Evolutionary conservation across 2,888 invertebrate species (phyloP).

Genomic region (Rhaphigaster nebulosa): DNA sequence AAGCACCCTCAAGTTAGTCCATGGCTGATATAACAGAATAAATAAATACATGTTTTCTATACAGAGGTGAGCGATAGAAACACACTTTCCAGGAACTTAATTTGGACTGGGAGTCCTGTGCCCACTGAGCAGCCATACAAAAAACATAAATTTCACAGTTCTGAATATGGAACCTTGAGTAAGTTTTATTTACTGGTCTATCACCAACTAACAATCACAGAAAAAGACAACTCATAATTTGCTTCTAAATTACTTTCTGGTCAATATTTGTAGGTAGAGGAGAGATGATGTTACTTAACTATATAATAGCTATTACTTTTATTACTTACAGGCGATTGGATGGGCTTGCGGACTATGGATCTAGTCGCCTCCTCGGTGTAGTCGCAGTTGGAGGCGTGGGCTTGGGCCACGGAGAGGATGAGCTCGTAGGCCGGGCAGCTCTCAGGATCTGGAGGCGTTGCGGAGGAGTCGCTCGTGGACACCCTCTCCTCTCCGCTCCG

Average conservation of each 20-base stretch:
- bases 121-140: no score
- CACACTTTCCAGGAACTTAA: no score
- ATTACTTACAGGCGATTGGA: conserved; percentile 73
- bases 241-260: neutral
- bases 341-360: conserved; percentile 78
- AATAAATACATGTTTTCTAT: no score
- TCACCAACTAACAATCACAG: no score
- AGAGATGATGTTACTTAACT: neutral
- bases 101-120: no score
- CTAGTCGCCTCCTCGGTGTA: conserved; percentile 88
- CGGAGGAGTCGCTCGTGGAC: conserved; percentile 65
- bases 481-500: conserved; percentile 72
- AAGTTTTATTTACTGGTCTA: no score
- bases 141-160: no score
- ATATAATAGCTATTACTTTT: neutral
- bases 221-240: no score
- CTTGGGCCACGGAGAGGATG: conserved; percentile 83
- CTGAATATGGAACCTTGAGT: no score
- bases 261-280: neutral
- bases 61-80: no score
- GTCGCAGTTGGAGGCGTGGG: conserved; percentile 89
- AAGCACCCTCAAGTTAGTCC: no score
- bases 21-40: no score
- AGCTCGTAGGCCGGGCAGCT: conserved; percentile 76
- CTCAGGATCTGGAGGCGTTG: conserved; percentile 63